Base-by-base conservation (phyloP, 2,797 vertebrate genomes). In the Emys orbicularis region DNA sequence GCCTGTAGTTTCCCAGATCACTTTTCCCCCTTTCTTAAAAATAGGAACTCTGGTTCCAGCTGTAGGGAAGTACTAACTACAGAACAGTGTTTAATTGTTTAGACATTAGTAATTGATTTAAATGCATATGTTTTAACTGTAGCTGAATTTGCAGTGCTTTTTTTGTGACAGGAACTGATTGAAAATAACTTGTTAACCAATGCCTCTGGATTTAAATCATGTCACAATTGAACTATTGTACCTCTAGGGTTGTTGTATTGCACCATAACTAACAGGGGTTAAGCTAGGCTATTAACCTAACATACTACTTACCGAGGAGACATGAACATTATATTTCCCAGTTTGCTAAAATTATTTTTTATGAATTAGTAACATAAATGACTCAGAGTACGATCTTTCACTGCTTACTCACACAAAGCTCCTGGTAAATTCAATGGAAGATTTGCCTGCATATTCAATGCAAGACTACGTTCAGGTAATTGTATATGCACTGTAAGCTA, bases 141-240 rank as follows among this genome's bases (percentile, higher is more conserved):
- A 12, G 41, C 65, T 83, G 86, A 95, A 86, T 4, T 61, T 81
- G 25, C 13, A 52, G 25, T 44, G 41, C 52, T 47, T 72, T 93
- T 93, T 95, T 90, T 90, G 16, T 47, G 19, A 37, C 47, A 94
- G 89, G 65, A 95, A 86, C 25, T 89, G n/a, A 23, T 77, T 88
- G 77, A 9, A 61, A 61, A 61, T 61, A 61, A 61, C 31, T 61
- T 59, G 57, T 90, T 86, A 72, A 86, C 91, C 83, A 77, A 12
- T 86, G 41, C 12, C 23, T 89, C 52, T 84, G 52, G 54, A 52
- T 87, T 93, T 84, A 49, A 65, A 90, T 49, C 0, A 0, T 7
- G 6, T 94, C 86, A 89, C 81, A 91, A 76, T 83, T 87, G 82
- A 88, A 79, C 53, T 84, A 8, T 81, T 96, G 41, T 93, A 52